Base-by-base conservation (phyloP, 2,888 invertebrate species). In the Ethmia dodecea region DNA sequence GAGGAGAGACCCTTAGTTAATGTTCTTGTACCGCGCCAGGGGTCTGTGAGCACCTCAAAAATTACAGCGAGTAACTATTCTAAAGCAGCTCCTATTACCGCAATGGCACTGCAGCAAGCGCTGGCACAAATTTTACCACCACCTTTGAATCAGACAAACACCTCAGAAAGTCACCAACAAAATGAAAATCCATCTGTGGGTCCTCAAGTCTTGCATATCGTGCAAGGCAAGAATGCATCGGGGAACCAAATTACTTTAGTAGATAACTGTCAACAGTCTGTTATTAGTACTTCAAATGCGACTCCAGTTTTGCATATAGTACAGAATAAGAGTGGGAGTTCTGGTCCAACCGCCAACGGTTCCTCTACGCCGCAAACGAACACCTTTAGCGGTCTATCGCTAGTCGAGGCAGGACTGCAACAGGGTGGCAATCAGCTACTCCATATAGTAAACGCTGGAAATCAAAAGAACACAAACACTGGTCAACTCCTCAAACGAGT, bases 301-400 rank as follows among this genome's bases (percentile, higher is more conserved):
- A 71, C 87, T 4, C 83, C 83, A 33, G 70, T 87, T 3, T 52
- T 87, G 35, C 87, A 87, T 50, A 84, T 87, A 28, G 83, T 87
- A 8, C 86, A 87, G 49, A 86, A 81, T 40, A 87, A 84, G 48
- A 48, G 49, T 25, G 49, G 57, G 5, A 34, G 59, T 10, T 26
- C 58, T 6, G 56, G 49, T 5, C 47, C 65, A 5, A 61, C 58
- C 2, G 40, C 71, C 1, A 74, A 70, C 40, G 66, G 65, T n/a
- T 55, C 63, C 14, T 54, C 72, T 5, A 43, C 54, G 5, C 40
- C 60, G 9, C 78, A 74, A 39, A 42, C 66, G 3, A 78, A 73
- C 40, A 55, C 77, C 8, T 86, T 76, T 32, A 66, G 75, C 34
- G 80, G 84, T 0, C 38, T 86, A 10, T 84, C 87, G 14, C 55